Percentiles rank a stretch among this genome's conserved stretches.
Evolutionary conservation across 2,888 invertebrate species (phyloP).

Genomic region (Rotaria macrura): DNA sequence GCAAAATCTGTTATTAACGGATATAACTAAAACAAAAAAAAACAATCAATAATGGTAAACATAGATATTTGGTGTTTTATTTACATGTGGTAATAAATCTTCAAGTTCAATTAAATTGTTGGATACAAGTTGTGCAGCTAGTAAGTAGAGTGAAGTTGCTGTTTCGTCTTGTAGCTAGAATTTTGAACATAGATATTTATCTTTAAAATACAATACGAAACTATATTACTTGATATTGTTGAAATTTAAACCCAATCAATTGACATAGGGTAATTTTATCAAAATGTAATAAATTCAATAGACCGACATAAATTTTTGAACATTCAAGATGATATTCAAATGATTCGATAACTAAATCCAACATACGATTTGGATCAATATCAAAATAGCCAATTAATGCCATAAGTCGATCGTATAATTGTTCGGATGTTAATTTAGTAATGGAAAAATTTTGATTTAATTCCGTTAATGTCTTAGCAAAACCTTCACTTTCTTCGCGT

Average conservation of each 20-base stretch:
- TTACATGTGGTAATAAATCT: constrained; percentile 79
- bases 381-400: constrained; percentile 76
- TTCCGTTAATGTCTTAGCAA: constrained; percentile 86
- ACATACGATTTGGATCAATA: constrained; percentile 89
- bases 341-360: constrained; percentile 87
- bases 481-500: constrained; percentile 96
- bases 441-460: constrained; percentile 48
- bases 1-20: constrained; percentile 73
- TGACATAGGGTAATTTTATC: constrained; percentile 78
- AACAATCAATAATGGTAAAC: neutral
- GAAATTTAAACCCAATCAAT: constrained; percentile 82
- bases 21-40: constrained; percentile 57
- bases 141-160: constrained; percentile 71
- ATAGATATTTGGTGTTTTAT: constrained; percentile 40
- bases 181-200: neutral
- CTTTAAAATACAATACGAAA: constrained; percentile 46
- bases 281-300: constrained; percentile 75
- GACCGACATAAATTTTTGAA: constrained; percentile 66
- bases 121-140: constrained; percentile 79
- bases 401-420: constrained; percentile 10
- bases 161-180: constrained; percentile 53
- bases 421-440: neutral
- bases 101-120: constrained; percentile 72
- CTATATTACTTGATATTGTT: constrained; percentile 45
- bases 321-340: constrained; percentile 63